Evolutionary conservation across 2,797 vertebrate genomes (phyloP).

Genomic region (Lepus oiostolus): DNA sequence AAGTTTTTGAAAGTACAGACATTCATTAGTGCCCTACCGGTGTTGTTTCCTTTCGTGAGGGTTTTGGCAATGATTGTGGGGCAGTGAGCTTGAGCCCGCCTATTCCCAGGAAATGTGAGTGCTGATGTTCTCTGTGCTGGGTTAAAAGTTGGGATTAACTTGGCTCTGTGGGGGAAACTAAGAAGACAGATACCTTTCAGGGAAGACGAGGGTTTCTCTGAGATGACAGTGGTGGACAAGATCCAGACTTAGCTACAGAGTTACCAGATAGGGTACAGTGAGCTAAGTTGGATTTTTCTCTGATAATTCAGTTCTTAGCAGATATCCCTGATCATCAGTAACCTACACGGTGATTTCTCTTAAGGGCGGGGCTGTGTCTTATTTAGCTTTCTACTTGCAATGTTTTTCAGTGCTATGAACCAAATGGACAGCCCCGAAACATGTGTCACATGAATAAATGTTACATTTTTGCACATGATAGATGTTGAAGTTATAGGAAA

Average conservation of each 20-base stretch:
- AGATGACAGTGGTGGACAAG: neutral
- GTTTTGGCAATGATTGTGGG: neutral
- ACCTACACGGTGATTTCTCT: neutral
- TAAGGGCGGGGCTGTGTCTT: neutral
- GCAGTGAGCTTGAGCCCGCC: neutral
- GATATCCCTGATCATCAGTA: neutral
- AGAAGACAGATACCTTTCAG: neutral
- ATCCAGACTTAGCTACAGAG: neutral
- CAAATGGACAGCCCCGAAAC: neutral
- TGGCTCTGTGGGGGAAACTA: neutral
- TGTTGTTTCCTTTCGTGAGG: neutral
- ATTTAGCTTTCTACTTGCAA: neutral
- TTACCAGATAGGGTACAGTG: neutral
- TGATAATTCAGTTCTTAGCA: neutral
- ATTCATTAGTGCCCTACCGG: neutral
- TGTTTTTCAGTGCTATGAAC: neutral
- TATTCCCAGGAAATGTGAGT: neutral
- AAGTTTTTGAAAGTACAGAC: neutral
- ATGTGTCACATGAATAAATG: neutral
- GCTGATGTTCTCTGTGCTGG: neutral
- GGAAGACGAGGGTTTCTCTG: neutral
- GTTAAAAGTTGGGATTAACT: neutral
- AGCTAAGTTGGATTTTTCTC: neutral
- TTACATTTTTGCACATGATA: neutral
- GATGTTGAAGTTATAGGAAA: neutral